Evolutionary conservation across 2,888 invertebrate genomes (phyloP), one percentile per base, ranked within the genome.

Genomic region (Drosophila testacea): DNA sequence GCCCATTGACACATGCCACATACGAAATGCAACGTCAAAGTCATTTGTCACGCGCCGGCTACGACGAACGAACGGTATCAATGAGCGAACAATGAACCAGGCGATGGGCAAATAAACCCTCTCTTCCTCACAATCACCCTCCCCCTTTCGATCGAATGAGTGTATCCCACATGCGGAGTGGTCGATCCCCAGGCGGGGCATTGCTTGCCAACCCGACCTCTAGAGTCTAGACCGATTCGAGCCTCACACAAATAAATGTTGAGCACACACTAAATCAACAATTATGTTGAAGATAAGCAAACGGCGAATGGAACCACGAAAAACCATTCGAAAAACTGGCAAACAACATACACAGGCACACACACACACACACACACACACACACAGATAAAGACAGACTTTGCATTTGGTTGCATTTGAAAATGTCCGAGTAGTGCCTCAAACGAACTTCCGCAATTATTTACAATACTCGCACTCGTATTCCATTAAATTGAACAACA

Each of bases 401-500:
- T 42, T 27, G 55, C 55, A 55, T 44, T 54, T 56, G 46, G 48
- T 10, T 62, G 62, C 65, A 72, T 61, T 74, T 47, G 62, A 63
- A 79, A 81, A 73, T 77, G 74, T 66, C 83, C 75, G 80, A 46
- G 48, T 54, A 47, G 51, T 59, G 75, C 56, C 69, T 70, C 69
- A 73, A 78, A 77, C 73, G 79, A 82, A 90, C 89, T 90, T 90
- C 90, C 89, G 89, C 89, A 90, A 89, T 90, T 85, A 89, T 87
- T 81, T 83, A 80, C 84, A 78, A 81, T 69, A 62, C 68, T 63
- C 76, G 42, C 76, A 67, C 46, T 39, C 32, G 39, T 67, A 65
- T 79, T 75, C 81, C 86, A 89, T 88, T 88, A 81, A 76, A 77
- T 73, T 66, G 57, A 67, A 61, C 57, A 69, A 54, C 59, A 66